Percentiles rank a stretch among this genome's conserved stretches.
phyloP scores from a whole-genome alignment of 2,888 invertebrate genomes.

The Enchytraeus crypticus region DNA sequence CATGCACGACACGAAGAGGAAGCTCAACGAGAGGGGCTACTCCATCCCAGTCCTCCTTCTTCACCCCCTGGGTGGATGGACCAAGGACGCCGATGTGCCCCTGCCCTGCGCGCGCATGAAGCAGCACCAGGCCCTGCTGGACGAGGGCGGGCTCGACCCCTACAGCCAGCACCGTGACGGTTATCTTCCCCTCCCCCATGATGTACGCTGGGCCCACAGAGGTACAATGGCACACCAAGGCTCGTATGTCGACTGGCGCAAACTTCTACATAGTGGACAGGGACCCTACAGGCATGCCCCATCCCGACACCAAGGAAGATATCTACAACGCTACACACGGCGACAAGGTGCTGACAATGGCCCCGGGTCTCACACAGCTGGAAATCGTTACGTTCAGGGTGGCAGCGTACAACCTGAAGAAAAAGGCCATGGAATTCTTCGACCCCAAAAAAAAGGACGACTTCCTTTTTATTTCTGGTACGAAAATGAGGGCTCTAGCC shows the following conservation, averaged over 20 bases:
- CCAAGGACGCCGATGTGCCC: constrained; percentile 97
- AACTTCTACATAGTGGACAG: constrained; percentile 97
- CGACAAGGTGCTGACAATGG: constrained; percentile 77
- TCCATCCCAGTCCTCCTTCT: no score
- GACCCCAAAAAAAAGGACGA: constrained; percentile 80
- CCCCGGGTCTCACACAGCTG: constrained; percentile 79
- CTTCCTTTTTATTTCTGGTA: constrained; percentile 89
- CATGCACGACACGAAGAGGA: no score
- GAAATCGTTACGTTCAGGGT: constrained; percentile 97
- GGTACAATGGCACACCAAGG: constrained; percentile 86
- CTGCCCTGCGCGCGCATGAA: constrained; percentile 75
- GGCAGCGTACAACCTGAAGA: constrained; percentile 85
- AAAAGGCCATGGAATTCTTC: constrained; percentile 83
- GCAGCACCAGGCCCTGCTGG: constrained; percentile 85
- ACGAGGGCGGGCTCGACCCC: constrained; percentile 66
- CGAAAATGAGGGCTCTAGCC: constrained; percentile 72
- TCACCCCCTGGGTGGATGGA: no score
- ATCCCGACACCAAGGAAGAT: constrained; percentile 74
- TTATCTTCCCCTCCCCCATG: constrained; percentile 99
- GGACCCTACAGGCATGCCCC: constrained; percentile 94
- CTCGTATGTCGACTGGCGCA: constrained; percentile 90
- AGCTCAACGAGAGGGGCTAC: no score
- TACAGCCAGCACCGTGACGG: constrained; percentile 77
- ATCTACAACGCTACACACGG: constrained; percentile 90
- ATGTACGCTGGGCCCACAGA: constrained; percentile 99